Evolutionary conservation across 2,888 invertebrate genomes (phyloP), one percentile per base, ranked within the genome.

Genomic region (Calameuta idolon): DNA sequence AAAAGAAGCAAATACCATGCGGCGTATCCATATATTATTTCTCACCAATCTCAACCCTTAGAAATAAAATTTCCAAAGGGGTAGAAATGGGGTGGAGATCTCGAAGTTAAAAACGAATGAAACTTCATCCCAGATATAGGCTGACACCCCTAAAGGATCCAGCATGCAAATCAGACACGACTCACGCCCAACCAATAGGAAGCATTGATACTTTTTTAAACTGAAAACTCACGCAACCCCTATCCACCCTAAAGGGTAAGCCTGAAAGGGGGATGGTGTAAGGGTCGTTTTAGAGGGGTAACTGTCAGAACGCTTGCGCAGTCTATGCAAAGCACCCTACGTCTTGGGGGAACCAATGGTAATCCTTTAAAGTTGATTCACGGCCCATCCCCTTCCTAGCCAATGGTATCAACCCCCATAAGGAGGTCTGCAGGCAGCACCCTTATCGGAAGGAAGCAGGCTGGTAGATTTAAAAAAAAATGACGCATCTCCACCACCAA

Each of bases 391-490:
- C 83, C 79, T 23, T 55, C 55, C 79, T 76, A 75, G 34, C 79
- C 81, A 76, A 34, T 78, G 80, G 75, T 76, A 75, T 71, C 74
- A 73, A 74, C 77, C 71, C 71, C 34, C 33, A 34, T 34, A 23
- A 71, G 33, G 71, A 71, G 31, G 31, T 31, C 33, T 71, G 71
- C 79, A 79, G 77, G 75, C 80, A 79, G 79, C 69, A 81, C 81
- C 86, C 87, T 90, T 89, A 87, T 89, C 89, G 84, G 84, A 83
- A 85, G 84, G 86, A 83, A 84, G 83, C 85, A 85, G 85, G 84
- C 86, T 84, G 55, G 80, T 77, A 76, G 87, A 86, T 85, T 89
- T 88, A 89, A 91, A 90, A 91, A 90, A 90, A 91, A 89, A 90
- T 90, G 90, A 90, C 87, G 86, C 85, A 88, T 87, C 81, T 83